Conservation (phyloP, 1,140 invertebrate genomes). For the Magallana gigas region DNA sequence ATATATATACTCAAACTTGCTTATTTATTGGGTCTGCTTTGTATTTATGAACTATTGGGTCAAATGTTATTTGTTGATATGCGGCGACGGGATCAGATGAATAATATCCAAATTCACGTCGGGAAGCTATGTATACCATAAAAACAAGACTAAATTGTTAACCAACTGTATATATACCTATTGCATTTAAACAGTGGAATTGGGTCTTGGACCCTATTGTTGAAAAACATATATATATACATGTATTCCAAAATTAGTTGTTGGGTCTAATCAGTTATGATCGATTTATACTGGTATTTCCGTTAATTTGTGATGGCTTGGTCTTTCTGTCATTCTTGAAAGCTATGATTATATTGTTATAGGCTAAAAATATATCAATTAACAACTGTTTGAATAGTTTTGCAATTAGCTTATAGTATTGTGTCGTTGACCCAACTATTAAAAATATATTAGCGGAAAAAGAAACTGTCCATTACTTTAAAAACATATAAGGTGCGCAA, state of each 20-base stretch:
- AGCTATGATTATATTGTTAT: too few species aligned
- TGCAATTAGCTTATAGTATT: too few species aligned
- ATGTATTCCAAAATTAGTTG: neutral
- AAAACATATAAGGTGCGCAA: too few species aligned
- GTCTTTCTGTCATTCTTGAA: too few species aligned
- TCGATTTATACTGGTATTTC: neutral
- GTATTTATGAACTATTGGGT: conserved; percentile 12
- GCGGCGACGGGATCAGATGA: neutral
- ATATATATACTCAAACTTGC: conserved; percentile 9
- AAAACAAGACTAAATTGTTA: neutral
- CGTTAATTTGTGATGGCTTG: too few species aligned
- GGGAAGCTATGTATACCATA: neutral
- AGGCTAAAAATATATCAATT: too few species aligned
- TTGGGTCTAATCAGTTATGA: neutral
- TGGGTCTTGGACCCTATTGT: conserved; percentile 15
- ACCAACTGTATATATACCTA: neutral
- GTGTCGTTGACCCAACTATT: too few species aligned
- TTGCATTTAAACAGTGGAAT: neutral
- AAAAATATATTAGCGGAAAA: too few species aligned
- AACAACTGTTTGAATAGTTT: too few species aligned
- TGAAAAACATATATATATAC: neutral
- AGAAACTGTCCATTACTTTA: too few species aligned
- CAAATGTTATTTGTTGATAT: neutral
- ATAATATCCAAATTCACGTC: neutral
- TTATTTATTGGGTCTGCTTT: conserved; percentile 11